These are phyloP conservation scores for Acomys russatus DNA, from an alignment of 2,797 vertebrate genomes.

Conservation along the genomic window DNA sequence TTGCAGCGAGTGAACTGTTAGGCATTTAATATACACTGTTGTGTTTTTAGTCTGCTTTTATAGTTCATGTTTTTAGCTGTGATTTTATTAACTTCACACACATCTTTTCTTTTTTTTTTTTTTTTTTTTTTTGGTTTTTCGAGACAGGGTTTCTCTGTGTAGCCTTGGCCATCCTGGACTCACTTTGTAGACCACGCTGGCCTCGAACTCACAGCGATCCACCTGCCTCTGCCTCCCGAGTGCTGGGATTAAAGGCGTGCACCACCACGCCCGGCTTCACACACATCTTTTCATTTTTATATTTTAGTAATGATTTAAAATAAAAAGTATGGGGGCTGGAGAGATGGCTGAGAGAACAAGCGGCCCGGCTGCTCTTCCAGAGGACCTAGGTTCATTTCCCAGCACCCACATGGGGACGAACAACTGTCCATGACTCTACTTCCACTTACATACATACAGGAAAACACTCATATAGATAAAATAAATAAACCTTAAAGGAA, in stretches of 20 bases:
- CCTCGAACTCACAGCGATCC: no score
- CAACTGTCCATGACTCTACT: not conserved
- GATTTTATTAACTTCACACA: conserved; percentile 47
- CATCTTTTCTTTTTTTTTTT: conserved; percentile 63
- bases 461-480: not conserved
- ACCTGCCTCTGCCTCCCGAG: no score
- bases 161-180: no score
- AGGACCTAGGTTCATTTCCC: not conserved
- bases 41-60: conserved; percentile 28
- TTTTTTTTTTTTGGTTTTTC: no score
- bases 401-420: no score
- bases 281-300: conserved; percentile 57
- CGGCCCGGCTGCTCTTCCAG: not conserved
- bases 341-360: not conserved
- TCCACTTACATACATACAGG: not conserved
- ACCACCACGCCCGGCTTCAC: no score
- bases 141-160: no score
- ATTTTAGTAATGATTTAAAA: conserved; percentile 40
- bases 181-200: no score
- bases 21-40: conserved; percentile 7
- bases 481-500: no score
- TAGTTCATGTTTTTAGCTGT: not conserved
- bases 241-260: no score
- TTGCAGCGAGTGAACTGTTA: conserved; percentile 24
- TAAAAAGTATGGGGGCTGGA: not conserved